phyloP scores from a whole-genome alignment of 2,888 invertebrate species.

The Candidula unifasciata region DNA sequence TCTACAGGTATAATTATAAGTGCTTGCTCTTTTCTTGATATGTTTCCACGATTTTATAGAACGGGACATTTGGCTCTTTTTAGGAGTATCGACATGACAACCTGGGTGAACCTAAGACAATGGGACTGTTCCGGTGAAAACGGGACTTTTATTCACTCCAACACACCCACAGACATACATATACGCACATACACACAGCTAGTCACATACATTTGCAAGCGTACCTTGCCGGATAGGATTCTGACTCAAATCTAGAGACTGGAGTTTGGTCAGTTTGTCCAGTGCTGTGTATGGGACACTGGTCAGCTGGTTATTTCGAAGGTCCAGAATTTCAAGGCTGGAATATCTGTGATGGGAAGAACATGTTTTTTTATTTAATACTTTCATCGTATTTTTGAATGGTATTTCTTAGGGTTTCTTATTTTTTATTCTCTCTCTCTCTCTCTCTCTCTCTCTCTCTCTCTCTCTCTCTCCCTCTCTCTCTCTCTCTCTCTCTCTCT shows the following conservation, averaged over 20 bases:
- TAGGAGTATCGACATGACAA: too few relatives aligned
- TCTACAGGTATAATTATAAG: too few relatives aligned
- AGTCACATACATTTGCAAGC: not conserved
- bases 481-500: not conserved
- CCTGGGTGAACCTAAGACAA: too few relatives aligned
- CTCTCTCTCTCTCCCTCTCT: not conserved
- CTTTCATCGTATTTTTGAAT: not conserved
- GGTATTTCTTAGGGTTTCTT: not conserved
- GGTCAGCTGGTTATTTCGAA: conserved; percentile 19
- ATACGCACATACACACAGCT: too few relatives aligned
- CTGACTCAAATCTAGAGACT: conserved; percentile 23
- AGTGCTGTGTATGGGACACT: conserved; percentile 29
- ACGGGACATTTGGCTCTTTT: too few relatives aligned
- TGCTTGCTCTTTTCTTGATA: too few relatives aligned
- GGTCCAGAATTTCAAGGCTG: conserved; percentile 12
- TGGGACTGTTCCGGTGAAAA: too few relatives aligned
- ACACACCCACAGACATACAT: too few relatives aligned
- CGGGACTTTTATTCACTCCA: too few relatives aligned
- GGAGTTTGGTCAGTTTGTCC: conserved; percentile 25
- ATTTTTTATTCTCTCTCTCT: not conserved
- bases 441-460: not conserved
- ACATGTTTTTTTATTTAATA: not conserved
- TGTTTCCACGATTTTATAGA: too few relatives aligned
- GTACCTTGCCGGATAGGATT: conserved; percentile 38
- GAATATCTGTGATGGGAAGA: conserved; percentile 19